phyloP scores from a whole-genome alignment of 2,888 invertebrate species.

The Bombylius discolor region DNA sequence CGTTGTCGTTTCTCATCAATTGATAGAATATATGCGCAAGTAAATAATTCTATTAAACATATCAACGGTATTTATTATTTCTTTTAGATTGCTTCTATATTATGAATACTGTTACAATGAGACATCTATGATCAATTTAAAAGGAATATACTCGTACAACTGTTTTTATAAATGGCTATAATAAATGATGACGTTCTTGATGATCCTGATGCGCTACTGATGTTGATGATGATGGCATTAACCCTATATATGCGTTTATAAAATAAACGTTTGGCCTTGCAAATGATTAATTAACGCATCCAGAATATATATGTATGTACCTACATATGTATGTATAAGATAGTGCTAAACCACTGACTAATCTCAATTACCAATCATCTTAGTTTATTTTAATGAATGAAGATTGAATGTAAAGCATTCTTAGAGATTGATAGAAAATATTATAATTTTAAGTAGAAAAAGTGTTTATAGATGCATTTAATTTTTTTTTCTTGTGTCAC shows the following conservation, averaged over 20 bases:
- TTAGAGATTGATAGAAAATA: conserved; percentile 6
- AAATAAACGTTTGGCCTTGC: neutral
- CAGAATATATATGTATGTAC: neutral
- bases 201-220: too few relatives aligned
- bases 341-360: conserved; percentile 6
- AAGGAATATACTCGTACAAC: too few relatives aligned
- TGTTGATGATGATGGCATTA: neutral
- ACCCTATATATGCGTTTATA: neutral
- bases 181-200: too few relatives aligned
- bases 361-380: conserved; percentile 13
- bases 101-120: too few relatives aligned
- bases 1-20: conserved; percentile 9
- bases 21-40: conserved; percentile 6
- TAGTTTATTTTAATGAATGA: conserved; percentile 9
- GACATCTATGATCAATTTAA: too few relatives aligned
- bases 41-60: neutral
- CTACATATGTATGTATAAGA: neutral
- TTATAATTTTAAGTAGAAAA: too few relatives aligned
- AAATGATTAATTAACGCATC: conserved; percentile 9
- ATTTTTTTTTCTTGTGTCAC: too few relatives aligned
- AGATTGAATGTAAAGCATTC: conserved; percentile 12
- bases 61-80: too few relatives aligned
- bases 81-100: too few relatives aligned
- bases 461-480: too few relatives aligned
- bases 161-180: too few relatives aligned